Conservation (phyloP, 2,113 vertebrate species). For the Myotis brandtii region DNA sequence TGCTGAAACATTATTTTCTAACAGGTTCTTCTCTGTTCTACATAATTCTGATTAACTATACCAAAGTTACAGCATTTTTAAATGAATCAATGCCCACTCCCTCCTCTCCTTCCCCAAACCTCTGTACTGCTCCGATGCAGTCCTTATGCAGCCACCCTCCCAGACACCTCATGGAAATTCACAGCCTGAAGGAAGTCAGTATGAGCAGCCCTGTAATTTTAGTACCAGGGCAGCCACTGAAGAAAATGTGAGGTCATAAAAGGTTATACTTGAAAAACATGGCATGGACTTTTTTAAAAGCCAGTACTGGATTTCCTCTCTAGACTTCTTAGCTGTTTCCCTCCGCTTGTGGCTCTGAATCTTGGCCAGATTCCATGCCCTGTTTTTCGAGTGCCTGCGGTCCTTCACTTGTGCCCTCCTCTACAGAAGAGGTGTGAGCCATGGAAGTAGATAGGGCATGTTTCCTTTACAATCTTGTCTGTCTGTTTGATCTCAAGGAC, state of each 20-base stretch:
- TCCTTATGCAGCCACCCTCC: background rate
- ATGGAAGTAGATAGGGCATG: background rate
- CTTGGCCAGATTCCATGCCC: background rate
- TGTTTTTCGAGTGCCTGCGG: background rate
- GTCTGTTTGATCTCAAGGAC: background rate
- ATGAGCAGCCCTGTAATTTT: background rate
- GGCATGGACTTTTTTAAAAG: background rate
- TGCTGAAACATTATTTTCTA: background rate
- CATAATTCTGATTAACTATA: background rate
- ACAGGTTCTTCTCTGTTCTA: background rate
- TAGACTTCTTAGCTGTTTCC: background rate
- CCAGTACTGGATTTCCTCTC: background rate
- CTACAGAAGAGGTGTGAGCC: background rate
- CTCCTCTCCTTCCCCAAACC: background rate
- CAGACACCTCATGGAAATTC: background rate
- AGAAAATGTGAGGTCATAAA: background rate
- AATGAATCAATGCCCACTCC: background rate
- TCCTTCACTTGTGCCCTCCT: background rate
- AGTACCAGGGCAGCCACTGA: background rate
- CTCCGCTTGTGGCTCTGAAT: background rate
- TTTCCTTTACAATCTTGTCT: background rate
- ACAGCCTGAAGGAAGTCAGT: background rate
- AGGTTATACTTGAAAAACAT: slow-evolving; percentile 45
- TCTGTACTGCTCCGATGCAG: background rate
- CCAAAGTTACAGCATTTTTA: background rate